phyloP scores from a whole-genome alignment of 2,888 invertebrate genomes.

The Apoda limacodes region DNA sequence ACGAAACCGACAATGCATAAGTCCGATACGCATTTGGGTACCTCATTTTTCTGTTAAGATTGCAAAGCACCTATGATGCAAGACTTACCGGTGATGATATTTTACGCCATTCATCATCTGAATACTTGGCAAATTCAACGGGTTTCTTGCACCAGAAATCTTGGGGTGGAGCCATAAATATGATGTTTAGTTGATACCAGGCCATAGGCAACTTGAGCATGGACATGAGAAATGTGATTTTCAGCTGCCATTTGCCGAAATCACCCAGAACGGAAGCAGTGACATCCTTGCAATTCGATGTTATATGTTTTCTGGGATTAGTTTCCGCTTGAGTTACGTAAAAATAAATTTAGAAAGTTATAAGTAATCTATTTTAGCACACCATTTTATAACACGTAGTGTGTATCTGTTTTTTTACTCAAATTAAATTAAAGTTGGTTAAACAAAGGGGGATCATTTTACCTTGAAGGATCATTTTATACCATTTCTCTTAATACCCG shows the following conservation, averaged over 20 bases:
- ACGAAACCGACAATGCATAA: neutral
- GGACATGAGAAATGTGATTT: conserved; percentile 64
- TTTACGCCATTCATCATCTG: conserved; percentile 53
- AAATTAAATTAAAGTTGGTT: too few relatives aligned
- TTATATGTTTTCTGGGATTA: too few relatives aligned
- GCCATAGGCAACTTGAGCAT: conserved; percentile 70
- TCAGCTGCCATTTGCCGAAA: conserved; percentile 71
- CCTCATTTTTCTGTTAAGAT: neutral
- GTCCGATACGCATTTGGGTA: neutral
- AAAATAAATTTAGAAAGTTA: too few relatives aligned
- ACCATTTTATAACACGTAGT: too few relatives aligned
- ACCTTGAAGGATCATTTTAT: too few relatives aligned
- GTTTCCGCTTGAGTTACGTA: too few relatives aligned
- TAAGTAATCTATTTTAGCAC: too few relatives aligned
- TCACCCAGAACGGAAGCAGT: conserved; percentile 58
- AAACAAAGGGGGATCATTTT: too few relatives aligned
- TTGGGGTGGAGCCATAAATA: conserved; percentile 72
- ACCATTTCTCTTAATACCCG: too few relatives aligned
- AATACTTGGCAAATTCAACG: conserved; percentile 23
- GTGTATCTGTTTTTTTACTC: too few relatives aligned
- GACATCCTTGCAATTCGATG: too few relatives aligned
- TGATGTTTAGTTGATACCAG: conserved; percentile 73
- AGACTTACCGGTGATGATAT: conserved; percentile 45
- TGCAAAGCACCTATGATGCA: conserved; percentile 1
- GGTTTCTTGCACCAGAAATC: conserved; percentile 70